Base-by-base conservation (phyloP, 2,113 vertebrate genomes). In the Haemorhous mexicanus region DNA sequence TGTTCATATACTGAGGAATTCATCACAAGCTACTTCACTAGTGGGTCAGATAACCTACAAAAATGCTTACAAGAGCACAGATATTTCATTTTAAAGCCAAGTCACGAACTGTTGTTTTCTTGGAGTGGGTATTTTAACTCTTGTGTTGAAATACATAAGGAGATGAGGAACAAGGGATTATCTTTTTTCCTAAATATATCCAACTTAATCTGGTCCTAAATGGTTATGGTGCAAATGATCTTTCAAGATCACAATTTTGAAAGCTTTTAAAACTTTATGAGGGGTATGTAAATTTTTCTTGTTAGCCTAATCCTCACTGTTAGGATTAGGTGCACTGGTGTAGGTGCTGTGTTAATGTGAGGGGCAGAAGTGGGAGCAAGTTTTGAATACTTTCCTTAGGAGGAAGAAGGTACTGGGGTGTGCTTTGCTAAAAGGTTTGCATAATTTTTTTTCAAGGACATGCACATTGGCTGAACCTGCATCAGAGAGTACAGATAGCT, bases 1-100 rank as follows among this genome's bases (percentile, higher is more conserved):
- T 91, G 41, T 93, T 96, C 59, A 70, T 89, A 85, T 95, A 84
- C 19, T 68, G 62, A 90, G 79, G 47, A 93, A 78, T 84, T 94
- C 11, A 59, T 74, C 70, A 76, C 67, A 83, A 78, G n/a, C 43
- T 93, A 73, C 79, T 78, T 93, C 91, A 70, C 47, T 41, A 77
- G 39, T 64, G 39, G 39, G 64, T 89, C 77, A 84, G 66, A 91
- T 74, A 84, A 70, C 75, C 64, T 47, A 32, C 39, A 79, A 84
- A 66, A 92, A 96, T 84, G 46, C 30, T 87, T 69, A 74, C 0
- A 16, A 61, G 11, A 90, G 30, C 35, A 62, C 11, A 33, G 41
- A 46, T 87, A 70, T 37, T 83, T 52, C 41, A 13, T 89, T 93
- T 86, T 89, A 67, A 90, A 94, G 79, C 81, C 95, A 94, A 96